Evolutionary conservation across 2,888 invertebrate genomes (phyloP).

Genomic region (Oscheius myriophilus): DNA sequence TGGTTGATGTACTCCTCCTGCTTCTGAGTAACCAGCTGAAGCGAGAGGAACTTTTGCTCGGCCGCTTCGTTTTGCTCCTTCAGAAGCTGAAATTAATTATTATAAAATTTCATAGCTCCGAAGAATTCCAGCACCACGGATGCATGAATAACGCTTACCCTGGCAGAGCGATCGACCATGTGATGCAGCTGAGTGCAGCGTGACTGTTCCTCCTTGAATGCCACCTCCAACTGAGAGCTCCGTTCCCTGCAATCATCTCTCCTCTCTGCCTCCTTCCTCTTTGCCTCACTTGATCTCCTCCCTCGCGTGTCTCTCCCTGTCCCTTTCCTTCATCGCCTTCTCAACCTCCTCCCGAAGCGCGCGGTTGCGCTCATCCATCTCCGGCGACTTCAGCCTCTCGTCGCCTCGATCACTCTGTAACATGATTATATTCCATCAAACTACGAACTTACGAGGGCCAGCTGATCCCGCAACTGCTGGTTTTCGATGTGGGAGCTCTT

Average conservation of each 20-base stretch:
- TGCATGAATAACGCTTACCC: too few relatives aligned
- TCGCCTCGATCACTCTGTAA: background rate
- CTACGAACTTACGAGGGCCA: background rate
- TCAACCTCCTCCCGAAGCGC: constrained; percentile 15
- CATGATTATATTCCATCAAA: too few relatives aligned
- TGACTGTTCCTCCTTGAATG: constrained; percentile 18
- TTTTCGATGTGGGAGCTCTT: constrained; percentile 14
- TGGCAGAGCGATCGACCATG: constrained; percentile 27
- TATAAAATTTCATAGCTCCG: background rate
- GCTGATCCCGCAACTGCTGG: constrained; percentile 18
- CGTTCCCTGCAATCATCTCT: constrained; percentile 11
- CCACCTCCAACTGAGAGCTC: constrained; percentile 15
- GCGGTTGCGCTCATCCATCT: constrained; percentile 21
- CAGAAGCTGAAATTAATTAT: constrained; percentile 17
- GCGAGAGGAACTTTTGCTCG: constrained; percentile 45
- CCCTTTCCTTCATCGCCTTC: constrained; percentile 24
- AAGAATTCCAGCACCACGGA: background rate
- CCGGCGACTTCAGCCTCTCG: constrained; percentile 21
- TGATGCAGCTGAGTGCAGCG: constrained; percentile 11
- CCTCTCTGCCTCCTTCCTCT: background rate
- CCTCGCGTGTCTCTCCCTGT: constrained; percentile 20
- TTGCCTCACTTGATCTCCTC: constrained; percentile 27
- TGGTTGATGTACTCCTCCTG: constrained; percentile 41
- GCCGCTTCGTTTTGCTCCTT: constrained; percentile 44
- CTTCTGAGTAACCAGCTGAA: constrained; percentile 32